These are phyloP conservation scores for Amorpha juglandis DNA, from an alignment of 2,888 invertebrate genomes.

Conservation along the genomic window DNA sequence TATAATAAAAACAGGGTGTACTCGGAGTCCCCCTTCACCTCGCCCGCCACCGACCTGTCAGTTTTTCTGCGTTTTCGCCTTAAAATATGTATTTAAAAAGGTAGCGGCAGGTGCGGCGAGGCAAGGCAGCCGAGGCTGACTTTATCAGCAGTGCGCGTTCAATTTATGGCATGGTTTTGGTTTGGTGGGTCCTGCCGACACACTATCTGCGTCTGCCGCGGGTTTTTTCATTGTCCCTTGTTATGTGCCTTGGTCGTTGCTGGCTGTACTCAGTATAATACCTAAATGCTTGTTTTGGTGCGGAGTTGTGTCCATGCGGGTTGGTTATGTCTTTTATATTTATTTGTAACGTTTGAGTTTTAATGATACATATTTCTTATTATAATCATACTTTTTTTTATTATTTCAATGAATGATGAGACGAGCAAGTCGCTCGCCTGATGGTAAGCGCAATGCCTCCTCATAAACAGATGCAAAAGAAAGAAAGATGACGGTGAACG, in stretches of 20 bases:
- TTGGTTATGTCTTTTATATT: not conserved
- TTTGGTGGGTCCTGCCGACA: constrained; percentile 18
- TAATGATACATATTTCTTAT: too few species aligned
- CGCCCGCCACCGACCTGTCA: constrained; percentile 42
- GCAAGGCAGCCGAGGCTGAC: constrained; percentile 52
- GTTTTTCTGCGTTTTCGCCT: constrained; percentile 68
- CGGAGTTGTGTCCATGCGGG: not conserved
- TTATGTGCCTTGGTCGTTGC: not conserved
- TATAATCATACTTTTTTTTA: too few species aligned
- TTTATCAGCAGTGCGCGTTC: constrained; percentile 57
- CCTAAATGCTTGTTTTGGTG: not conserved
- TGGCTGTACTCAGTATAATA: not conserved
- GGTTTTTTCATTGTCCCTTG: constrained; percentile 19
- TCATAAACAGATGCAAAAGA: too few species aligned
- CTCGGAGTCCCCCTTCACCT: not conserved
- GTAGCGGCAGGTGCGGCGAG: constrained; percentile 63
- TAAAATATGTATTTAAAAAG: constrained; percentile 69
- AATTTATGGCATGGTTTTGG: constrained; percentile 38
- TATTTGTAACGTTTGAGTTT: too few species aligned
- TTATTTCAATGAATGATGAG: too few species aligned
- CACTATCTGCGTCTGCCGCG: not conserved
- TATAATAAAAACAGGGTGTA: constrained; percentile 13
- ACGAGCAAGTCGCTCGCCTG: too few species aligned
- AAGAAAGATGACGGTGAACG: too few species aligned
- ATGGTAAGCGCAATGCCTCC: too few species aligned